phyloP scores from a whole-genome alignment of 2,113 vertebrate species.

The Leiothrix lutea region DNA sequence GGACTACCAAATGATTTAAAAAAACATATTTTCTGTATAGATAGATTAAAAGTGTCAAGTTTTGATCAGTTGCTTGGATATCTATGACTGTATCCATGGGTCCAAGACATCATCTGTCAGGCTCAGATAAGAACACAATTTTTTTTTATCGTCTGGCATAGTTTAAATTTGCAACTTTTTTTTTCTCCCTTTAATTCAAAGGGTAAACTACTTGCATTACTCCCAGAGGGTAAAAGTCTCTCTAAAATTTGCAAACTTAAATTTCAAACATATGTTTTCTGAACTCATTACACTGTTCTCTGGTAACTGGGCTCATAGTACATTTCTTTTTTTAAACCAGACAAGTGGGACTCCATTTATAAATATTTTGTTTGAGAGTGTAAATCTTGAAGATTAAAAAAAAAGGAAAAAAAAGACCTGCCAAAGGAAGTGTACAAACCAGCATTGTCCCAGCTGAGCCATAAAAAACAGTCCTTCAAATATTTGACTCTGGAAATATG shows the following conservation, averaged over 20 bases:
- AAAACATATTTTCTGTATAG: neutral
- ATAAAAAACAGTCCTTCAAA: constrained; percentile 43
- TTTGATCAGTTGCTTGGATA: neutral
- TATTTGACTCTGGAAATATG: constrained; percentile 14
- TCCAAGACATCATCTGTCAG: constrained; percentile 3
- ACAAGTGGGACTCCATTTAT: constrained; percentile 36
- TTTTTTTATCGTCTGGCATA: neutral
- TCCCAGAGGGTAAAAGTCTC: constrained; percentile 26
- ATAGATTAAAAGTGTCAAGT: neutral
- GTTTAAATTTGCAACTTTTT: constrained; percentile 47
- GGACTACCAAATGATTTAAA: neutral
- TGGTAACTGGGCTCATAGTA: neutral
- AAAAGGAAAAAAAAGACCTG: neutral
- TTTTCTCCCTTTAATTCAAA: constrained; percentile 19
- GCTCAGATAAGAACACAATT: neutral
- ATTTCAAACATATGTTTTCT: constrained; percentile 48
- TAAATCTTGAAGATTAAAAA: constrained; percentile 41
- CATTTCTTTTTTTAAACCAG: constrained; percentile 50
- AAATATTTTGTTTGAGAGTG: constrained; percentile 66
- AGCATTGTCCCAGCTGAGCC: constrained; percentile 27
- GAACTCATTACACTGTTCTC: constrained; percentile 27
- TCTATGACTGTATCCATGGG: neutral
- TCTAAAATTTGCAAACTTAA: constrained; percentile 67
- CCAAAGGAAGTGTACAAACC: constrained; percentile 49
- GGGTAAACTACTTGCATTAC: constrained; percentile 2